These are phyloP conservation scores for Scaptomyza cyrtandrae DNA, from an alignment of 2,888 invertebrate species.

Conservation along the genomic window DNA sequence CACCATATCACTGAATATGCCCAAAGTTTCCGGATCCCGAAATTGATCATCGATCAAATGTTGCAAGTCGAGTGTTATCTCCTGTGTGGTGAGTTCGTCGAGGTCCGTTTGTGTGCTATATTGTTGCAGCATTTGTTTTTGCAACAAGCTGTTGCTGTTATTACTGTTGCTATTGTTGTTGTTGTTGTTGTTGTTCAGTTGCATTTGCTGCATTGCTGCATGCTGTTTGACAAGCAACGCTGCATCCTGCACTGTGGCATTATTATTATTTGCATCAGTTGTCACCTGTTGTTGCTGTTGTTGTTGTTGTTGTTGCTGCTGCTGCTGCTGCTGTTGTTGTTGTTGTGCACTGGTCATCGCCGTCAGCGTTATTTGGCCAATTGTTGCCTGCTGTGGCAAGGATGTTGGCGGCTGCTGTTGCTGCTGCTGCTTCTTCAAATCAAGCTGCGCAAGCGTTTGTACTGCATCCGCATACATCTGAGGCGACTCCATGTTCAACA, in stretches of 20 bases:
- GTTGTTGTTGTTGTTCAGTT: slow-evolving; percentile 78
- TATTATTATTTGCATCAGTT: slow-evolving; percentile 71
- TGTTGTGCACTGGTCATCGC: slow-evolving; percentile 82
- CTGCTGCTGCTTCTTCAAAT: slow-evolving; percentile 84
- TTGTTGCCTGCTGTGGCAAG: slow-evolving; percentile 82
- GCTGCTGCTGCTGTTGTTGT: slow-evolving; percentile 65
- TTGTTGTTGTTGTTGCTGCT: slow-evolving; percentile 64
- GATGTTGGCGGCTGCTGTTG: slow-evolving; percentile 79
- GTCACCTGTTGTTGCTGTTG: slow-evolving; percentile 66
- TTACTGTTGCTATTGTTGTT: slow-evolving; percentile 83
- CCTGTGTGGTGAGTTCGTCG: slow-evolving; percentile 95
- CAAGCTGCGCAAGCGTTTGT: slow-evolving; percentile 84
- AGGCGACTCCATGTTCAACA: slow-evolving; percentile 85
- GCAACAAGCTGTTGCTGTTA: slow-evolving; percentile 85
- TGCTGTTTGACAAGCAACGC: slow-evolving; percentile 84
- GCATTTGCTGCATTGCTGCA: slow-evolving; percentile 84
- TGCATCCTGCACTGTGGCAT: slow-evolving; percentile 71
- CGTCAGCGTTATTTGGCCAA: slow-evolving; percentile 83
- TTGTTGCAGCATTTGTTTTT: slow-evolving; percentile 87
- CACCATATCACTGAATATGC: slow-evolving; percentile 93
- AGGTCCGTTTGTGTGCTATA: slow-evolving; percentile 93
- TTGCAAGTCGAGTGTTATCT: slow-evolving; percentile 96
- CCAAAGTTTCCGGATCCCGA: slow-evolving; percentile 90
- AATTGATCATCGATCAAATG: slow-evolving; percentile 97
- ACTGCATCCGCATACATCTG: slow-evolving; percentile 85